phyloP scores from a whole-genome alignment of 1,140 invertebrate species.

The Diorhabda carinulata region DNA sequence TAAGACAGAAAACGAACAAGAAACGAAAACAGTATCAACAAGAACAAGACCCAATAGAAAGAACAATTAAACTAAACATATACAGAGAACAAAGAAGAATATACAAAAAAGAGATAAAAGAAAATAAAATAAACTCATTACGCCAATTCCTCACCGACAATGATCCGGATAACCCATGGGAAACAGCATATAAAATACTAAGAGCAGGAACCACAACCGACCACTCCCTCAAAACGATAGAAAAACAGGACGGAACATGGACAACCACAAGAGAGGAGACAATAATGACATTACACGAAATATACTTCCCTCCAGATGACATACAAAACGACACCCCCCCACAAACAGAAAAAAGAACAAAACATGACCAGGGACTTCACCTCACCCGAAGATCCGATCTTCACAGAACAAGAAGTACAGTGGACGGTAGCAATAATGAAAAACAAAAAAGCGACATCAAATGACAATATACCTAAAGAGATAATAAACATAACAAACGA shows the following conservation, averaged over 20 bases:
- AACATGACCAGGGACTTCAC: too few relatives aligned
- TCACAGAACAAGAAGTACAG: background rate
- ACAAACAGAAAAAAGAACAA: too few relatives aligned
- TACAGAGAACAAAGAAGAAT: background rate
- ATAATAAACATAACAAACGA: background rate
- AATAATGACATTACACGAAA: background rate
- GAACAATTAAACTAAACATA: background rate
- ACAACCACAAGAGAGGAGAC: background rate
- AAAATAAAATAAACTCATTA: background rate
- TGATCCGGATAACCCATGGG: background rate
- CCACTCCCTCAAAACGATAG: background rate
- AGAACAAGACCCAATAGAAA: background rate
- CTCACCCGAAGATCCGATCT: background rate
- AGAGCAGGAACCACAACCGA: background rate
- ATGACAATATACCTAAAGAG: background rate
- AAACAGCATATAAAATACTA: background rate
- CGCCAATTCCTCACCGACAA: background rate
- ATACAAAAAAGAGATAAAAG: constrained; percentile 3
- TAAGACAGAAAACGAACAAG: background rate
- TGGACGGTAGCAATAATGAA: background rate
- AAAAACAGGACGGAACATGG: background rate
- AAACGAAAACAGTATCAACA: background rate
- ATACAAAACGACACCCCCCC: background rate
- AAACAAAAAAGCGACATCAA: constrained; percentile 3
- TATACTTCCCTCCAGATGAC: background rate